Conservation (phyloP, 2,113 vertebrate genomes). For the Turnix velox region DNA sequence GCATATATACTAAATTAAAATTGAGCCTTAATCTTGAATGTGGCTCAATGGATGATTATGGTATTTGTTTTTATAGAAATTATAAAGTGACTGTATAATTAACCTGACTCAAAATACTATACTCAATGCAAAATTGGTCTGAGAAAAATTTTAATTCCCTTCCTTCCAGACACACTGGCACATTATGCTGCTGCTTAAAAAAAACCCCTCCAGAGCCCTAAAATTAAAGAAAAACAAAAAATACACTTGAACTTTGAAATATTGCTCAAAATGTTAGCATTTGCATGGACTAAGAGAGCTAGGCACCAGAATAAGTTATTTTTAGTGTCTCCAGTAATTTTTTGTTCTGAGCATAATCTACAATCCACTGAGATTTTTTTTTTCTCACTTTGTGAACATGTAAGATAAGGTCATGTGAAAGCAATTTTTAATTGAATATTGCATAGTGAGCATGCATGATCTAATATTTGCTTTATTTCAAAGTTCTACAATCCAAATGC, state of each 20-base stretch:
- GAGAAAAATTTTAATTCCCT: not conserved
- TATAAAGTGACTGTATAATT: not conserved
- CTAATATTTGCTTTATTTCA: not conserved
- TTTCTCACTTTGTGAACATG: not conserved
- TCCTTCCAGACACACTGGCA: not conserved
- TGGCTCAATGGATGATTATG: not conserved
- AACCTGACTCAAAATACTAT: not conserved
- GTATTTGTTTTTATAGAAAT: constrained; percentile 3
- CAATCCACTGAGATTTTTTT: not conserved
- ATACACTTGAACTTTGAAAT: not conserved
- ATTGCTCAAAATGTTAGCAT: constrained; percentile 34
- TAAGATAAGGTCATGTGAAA: not conserved
- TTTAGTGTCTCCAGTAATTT: constrained; percentile 2
- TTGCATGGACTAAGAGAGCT: not conserved
- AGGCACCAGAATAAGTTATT: not conserved
- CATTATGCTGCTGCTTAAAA: not conserved
- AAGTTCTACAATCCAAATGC: not conserved
- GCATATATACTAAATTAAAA: not conserved
- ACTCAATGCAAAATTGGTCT: not conserved
- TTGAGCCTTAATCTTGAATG: not conserved
- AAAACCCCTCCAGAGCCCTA: not conserved
- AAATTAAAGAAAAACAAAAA: not conserved
- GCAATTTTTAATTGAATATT: not conserved
- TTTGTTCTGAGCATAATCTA: not conserved
- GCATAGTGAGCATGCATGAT: not conserved